Evolutionary conservation across 2,888 invertebrate genomes (phyloP).

Genomic region (Abrostola triplasia): DNA sequence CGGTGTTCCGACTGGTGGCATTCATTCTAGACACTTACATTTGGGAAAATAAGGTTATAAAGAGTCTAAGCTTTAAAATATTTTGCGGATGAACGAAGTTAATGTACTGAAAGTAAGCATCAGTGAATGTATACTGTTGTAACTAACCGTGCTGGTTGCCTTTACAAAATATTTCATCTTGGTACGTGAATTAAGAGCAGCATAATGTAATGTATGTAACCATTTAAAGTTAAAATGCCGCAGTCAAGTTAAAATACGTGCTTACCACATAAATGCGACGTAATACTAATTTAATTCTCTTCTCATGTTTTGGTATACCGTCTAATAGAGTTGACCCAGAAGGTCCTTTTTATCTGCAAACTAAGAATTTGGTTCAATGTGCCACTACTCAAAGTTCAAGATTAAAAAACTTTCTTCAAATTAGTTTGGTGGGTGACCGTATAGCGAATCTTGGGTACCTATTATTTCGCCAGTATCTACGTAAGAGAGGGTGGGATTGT

Average conservation of each 20-base stretch:
- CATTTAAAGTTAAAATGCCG: conserved; percentile 11
- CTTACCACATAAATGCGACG: conserved; percentile 4
- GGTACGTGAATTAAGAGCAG: too few species aligned
- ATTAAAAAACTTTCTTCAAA: conserved; percentile 57
- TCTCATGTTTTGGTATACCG: conserved; percentile 17
- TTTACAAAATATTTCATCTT: too few species aligned
- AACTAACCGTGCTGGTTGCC: too few species aligned
- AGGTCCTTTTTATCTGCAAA: conserved; percentile 26
- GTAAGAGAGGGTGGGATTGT: too few species aligned
- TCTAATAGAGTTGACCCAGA: conserved; percentile 29
- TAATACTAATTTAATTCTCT: conserved; percentile 25
- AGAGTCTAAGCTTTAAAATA: too few species aligned
- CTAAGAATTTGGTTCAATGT: conserved; percentile 22
- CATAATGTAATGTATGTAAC: background rate
- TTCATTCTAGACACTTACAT: too few species aligned
- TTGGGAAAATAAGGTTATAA: too few species aligned
- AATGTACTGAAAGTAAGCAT: too few species aligned
- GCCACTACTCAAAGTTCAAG: conserved; percentile 40
- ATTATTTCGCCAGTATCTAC: too few species aligned
- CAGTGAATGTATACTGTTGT: too few species aligned
- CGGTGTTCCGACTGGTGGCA: too few species aligned
- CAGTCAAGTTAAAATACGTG: conserved; percentile 27
- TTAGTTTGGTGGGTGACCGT: conserved; percentile 33
- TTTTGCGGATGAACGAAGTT: too few species aligned
- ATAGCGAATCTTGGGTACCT: background rate